These are phyloP conservation scores for Pomatorhinus ruficollis DNA, from an alignment of 2,113 vertebrate species.

Conservation along the genomic window DNA sequence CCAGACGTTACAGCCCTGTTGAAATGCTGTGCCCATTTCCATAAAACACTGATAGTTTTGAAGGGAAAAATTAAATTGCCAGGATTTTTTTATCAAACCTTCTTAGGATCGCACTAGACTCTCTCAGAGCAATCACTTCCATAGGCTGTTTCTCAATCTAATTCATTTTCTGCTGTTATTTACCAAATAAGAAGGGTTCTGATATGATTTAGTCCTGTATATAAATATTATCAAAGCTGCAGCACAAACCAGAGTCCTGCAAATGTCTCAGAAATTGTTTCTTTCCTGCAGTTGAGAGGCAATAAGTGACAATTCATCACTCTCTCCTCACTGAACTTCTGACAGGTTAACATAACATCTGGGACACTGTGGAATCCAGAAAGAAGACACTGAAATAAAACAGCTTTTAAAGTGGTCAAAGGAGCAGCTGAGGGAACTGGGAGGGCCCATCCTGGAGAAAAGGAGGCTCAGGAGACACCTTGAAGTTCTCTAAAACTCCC, in stretches of 20 bases:
- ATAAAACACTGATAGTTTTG: not conserved
- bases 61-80: not conserved
- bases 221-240: not conserved
- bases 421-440: not conserved
- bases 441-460: not conserved
- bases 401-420: not conserved
- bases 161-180: not conserved
- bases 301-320: not conserved
- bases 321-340: not conserved
- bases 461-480: not conserved
- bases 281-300: not conserved
- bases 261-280: not conserved
- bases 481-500: not conserved
- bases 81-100: not conserved
- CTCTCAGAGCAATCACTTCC: not conserved
- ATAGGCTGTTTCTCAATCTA: not conserved
- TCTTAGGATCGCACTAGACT: not conserved
- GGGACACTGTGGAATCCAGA: not conserved
- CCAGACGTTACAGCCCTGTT: not conserved
- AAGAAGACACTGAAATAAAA: not conserved
- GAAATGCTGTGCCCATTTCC: not conserved
- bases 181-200: not conserved
- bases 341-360: not conserved
- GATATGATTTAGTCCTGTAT: not conserved
- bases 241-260: not conserved